Evolutionary conservation across 2,888 invertebrate species (phyloP).

Genomic region (Aspidapion aeneum): DNA sequence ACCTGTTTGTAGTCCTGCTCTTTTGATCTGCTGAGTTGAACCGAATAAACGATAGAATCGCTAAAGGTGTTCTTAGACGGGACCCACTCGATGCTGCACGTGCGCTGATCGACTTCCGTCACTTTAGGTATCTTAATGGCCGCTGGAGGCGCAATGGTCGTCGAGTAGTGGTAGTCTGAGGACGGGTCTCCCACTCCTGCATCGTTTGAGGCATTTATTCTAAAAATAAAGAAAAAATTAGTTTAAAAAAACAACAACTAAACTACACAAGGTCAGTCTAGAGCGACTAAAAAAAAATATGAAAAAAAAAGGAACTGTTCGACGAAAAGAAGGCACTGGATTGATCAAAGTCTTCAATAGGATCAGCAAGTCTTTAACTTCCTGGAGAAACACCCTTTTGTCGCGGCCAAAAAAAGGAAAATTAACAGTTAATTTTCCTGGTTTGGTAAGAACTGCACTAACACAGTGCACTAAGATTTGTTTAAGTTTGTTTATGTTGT

Average conservation of each 20-base stretch:
- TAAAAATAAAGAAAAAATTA: constrained; percentile 48
- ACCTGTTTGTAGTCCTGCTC: constrained; percentile 65
- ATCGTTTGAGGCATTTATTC: constrained; percentile 81
- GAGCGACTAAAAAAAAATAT: background rate
- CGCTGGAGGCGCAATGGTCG: constrained; percentile 76
- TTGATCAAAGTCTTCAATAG: too few relatives aligned
- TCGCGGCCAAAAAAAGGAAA: too few relatives aligned
- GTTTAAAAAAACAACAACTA: too few relatives aligned
- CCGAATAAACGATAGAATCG: constrained; percentile 70
- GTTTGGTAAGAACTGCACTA: too few relatives aligned
- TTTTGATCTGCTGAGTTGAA: constrained; percentile 62
- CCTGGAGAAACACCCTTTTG: too few relatives aligned
- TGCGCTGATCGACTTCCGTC: constrained; percentile 52
- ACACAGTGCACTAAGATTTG: too few relatives aligned
- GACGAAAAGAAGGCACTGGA: too few relatives aligned
- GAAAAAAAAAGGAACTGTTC: constrained; percentile 4
- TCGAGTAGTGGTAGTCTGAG: constrained; percentile 64
- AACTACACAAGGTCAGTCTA: too few relatives aligned
- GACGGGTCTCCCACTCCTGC: constrained; percentile 83
- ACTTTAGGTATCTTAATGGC: constrained; percentile 71
- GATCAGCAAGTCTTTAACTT: too few relatives aligned
- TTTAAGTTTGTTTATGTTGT: too few relatives aligned
- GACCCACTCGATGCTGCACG: constrained; percentile 65
- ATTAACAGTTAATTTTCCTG: too few relatives aligned
- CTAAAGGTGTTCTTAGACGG: constrained; percentile 54